Evolutionary conservation across 2,797 vertebrate species (phyloP).

Genomic region (Pipistrellus pipistrellus): DNA sequence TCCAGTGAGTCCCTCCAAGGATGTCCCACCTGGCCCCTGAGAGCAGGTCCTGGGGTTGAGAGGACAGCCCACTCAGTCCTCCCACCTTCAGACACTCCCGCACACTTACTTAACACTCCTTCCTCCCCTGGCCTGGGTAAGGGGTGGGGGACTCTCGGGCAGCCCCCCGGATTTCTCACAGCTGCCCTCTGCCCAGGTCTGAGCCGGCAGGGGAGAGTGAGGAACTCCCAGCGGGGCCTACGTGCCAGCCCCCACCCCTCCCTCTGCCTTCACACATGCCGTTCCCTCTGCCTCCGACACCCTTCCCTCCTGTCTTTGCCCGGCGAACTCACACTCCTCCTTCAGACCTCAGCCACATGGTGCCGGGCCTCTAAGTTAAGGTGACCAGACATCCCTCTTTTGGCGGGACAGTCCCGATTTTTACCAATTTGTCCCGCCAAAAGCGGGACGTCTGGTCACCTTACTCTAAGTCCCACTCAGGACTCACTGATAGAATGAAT

Average conservation of each 20-base stretch:
- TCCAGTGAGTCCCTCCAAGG: neutral
- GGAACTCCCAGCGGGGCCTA: neutral
- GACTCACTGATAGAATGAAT: neutral
- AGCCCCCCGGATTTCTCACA: neutral
- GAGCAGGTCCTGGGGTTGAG: neutral
- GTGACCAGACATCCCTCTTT: no score
- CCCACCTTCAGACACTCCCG: neutral
- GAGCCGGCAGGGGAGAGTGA: neutral
- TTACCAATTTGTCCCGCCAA: no score
- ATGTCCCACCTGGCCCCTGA: neutral
- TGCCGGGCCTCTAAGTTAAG: neutral
- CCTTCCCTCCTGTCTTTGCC: neutral
- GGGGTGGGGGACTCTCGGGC: neutral
- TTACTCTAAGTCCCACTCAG: neutral
- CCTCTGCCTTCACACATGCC: neutral
- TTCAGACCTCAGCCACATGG: neutral
- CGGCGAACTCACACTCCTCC: neutral
- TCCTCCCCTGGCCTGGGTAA: neutral
- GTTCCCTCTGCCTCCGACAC: neutral
- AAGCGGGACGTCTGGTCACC: no score
- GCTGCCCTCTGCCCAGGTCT: neutral
- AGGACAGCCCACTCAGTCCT: neutral
- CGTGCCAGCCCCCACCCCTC: neutral
- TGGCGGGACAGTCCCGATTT: no score
- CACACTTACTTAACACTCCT: neutral